Conservation (phyloP, 1,140 invertebrate species). For the Heliothis subflexa region DNA sequence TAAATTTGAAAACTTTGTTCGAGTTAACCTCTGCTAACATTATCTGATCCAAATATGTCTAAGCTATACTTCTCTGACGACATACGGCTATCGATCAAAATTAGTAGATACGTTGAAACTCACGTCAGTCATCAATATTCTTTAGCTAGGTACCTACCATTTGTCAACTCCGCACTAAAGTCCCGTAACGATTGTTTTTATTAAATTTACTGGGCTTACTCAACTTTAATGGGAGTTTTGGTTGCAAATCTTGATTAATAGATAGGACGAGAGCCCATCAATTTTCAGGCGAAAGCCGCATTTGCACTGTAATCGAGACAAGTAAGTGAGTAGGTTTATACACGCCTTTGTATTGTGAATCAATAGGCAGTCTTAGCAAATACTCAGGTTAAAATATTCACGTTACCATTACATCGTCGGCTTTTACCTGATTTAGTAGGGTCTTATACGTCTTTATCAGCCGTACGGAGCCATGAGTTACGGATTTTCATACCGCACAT, state of each 20-base stretch:
- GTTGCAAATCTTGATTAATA: slow-evolving; percentile 76
- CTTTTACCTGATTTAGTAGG: slow-evolving; percentile 26
- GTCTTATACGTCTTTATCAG: slow-evolving; percentile 35
- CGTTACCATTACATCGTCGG: slow-evolving; percentile 23
- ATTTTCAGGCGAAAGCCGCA: slow-evolving; percentile 64
- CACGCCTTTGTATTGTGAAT: slow-evolving; percentile 33
- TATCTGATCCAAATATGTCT: slow-evolving; percentile 1
- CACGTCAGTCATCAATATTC: slow-evolving; percentile 35
- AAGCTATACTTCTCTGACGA: background rate
- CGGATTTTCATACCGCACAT: slow-evolving; percentile 14
- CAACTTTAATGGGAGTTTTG: slow-evolving; percentile 63
- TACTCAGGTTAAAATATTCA: slow-evolving; percentile 33
- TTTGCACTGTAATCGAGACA: slow-evolving; percentile 66
- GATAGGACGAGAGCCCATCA: slow-evolving; percentile 68
- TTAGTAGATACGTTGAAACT: slow-evolving; percentile 6
- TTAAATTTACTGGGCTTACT: slow-evolving; percentile 68
- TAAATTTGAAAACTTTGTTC: slow-evolving; percentile 21
- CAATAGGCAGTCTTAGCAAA: slow-evolving; percentile 22
- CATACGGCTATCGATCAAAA: slow-evolving; percentile 11
- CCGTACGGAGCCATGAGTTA: slow-evolving; percentile 18
- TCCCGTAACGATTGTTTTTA: slow-evolving; percentile 62
- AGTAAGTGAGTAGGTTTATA: slow-evolving; percentile 42
- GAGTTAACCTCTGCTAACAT: background rate
- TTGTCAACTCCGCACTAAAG: slow-evolving; percentile 35
- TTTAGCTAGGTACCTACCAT: slow-evolving; percentile 22